Evolutionary conservation across 2,888 invertebrate genomes (phyloP).

Genomic region (Scaptomyza caliginosa): DNA sequence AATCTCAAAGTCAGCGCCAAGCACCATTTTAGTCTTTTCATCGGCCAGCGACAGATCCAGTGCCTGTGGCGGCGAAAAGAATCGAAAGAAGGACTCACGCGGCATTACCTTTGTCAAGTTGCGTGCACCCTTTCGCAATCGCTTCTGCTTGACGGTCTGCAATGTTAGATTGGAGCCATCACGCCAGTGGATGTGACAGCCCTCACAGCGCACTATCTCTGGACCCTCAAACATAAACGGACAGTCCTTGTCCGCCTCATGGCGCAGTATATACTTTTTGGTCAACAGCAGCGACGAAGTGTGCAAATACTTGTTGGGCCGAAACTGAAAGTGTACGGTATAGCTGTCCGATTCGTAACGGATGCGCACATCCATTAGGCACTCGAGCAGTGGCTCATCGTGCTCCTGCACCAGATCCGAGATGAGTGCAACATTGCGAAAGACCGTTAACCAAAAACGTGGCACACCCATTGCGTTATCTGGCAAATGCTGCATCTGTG

Average conservation of each 20-base stretch:
- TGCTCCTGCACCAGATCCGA: constrained; percentile 66
- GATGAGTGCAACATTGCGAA: constrained; percentile 62
- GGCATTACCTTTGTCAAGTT: constrained; percentile 56
- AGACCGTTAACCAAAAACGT: constrained; percentile 66
- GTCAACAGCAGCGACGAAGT: constrained; percentile 54
- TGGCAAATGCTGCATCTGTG: constrained; percentile 37
- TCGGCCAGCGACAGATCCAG: constrained; percentile 62
- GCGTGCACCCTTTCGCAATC: constrained; percentile 46
- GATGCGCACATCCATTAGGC: constrained; percentile 54
- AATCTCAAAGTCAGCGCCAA: constrained; percentile 62
- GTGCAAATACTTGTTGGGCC: constrained; percentile 57
- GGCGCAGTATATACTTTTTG: constrained; percentile 61
- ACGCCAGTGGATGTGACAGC: constrained; percentile 66
- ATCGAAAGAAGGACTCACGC: constrained; percentile 66
- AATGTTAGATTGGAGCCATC: constrained; percentile 59
- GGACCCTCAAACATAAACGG: constrained; percentile 68
- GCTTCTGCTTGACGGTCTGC: constrained; percentile 51
- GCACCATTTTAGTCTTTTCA: constrained; percentile 62
- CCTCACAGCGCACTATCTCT: constrained; percentile 67
- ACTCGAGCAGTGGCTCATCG: constrained; percentile 61
- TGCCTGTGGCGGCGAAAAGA: constrained; percentile 62
- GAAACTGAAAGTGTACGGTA: constrained; percentile 53
- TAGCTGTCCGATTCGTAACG: constrained; percentile 59
- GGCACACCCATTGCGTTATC: constrained; percentile 49
- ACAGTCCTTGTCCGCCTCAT: constrained; percentile 60